A percentile compares a stretch with the other conserved stretches of the same genome.
Conservation (phyloP, 2,888 invertebrate genomes). For the Torymus texanus region DNA sequence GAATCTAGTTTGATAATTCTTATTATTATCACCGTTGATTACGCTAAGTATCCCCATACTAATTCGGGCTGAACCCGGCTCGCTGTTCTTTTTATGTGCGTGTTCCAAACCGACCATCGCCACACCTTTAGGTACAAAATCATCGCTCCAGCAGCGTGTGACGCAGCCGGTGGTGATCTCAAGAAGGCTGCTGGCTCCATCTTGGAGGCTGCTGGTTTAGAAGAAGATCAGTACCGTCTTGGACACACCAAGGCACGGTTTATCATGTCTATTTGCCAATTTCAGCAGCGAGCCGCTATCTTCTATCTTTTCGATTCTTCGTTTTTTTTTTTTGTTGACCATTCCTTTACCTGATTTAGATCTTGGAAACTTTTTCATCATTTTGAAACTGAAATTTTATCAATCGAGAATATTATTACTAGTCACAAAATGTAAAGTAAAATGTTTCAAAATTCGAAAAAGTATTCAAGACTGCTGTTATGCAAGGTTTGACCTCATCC, state of each 20-base stretch:
- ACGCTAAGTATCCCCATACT: conserved; percentile 37
- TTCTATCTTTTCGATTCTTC: conserved; percentile 5
- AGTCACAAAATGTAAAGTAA: neutral
- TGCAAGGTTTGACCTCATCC: conserved; percentile 24
- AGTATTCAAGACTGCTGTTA: conserved; percentile 1
- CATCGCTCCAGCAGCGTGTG: conserved; percentile 93
- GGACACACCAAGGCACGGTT: conserved; percentile 98
- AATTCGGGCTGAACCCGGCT: conserved; percentile 46
- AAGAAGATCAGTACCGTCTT: conserved; percentile 94
- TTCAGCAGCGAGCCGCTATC: conserved; percentile 50
- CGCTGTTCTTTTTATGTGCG: conserved; percentile 52
- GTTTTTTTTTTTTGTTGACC: conserved; percentile 4
- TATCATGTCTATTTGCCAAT: conserved; percentile 54
- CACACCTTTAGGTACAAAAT: conserved; percentile 93
- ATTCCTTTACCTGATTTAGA: neutral
- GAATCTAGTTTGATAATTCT: conserved; percentile 21
- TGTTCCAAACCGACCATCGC: conserved; percentile 34
- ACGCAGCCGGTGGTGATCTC: conserved; percentile 82
- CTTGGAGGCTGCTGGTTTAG: conserved; percentile 89
- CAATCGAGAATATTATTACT: neutral
- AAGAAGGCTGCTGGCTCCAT: conserved; percentile 90
- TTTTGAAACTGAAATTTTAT: neutral
- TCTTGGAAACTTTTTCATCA: neutral
- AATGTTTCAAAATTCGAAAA: neutral
- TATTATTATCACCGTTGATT: conserved; percentile 11